These are phyloP conservation scores for Caenorhabditis uteleia DNA, from an alignment of 2,888 invertebrate species.

Conservation along the genomic window DNA sequence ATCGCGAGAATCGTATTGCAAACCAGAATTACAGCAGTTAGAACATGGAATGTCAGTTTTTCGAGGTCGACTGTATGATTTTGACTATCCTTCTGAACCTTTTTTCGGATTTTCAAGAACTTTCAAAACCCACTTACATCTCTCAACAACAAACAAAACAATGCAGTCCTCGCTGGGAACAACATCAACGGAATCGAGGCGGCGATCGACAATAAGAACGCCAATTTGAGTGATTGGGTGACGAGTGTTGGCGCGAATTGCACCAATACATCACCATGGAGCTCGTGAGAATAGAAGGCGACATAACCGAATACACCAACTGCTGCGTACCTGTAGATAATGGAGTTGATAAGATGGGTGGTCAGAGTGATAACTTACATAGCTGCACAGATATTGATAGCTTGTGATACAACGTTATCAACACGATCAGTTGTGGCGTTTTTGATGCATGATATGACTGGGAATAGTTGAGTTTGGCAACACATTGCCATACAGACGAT, in stretches of 20 bases:
- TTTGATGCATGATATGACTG: constrained; percentile 88
- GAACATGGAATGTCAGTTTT: constrained; percentile 70
- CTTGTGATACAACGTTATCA: constrained; percentile 84
- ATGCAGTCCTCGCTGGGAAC: constrained; percentile 91
- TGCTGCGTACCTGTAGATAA: constrained; percentile 50
- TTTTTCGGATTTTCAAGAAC: no score
- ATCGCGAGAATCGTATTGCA: constrained; percentile 83
- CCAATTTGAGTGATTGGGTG: constrained; percentile 88
- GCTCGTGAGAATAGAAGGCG: constrained; percentile 77
- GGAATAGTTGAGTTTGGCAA: constrained; percentile 87
- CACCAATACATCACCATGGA: constrained; percentile 86
- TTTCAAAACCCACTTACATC: constrained; percentile 13
- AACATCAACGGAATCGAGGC: constrained; percentile 95
- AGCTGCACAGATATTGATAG: constrained; percentile 87
- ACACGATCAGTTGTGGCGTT: constrained; percentile 76
- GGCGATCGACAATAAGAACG: constrained; percentile 91
- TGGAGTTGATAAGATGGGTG: neutral
- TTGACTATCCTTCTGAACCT: constrained; percentile 21
- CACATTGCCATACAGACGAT: constrained; percentile 95
- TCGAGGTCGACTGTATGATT: constrained; percentile 33
- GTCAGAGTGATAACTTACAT: constrained; percentile 72
- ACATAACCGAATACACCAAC: constrained; percentile 75
- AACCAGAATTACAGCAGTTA: constrained; percentile 79
- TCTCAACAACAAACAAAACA: constrained; percentile 81
- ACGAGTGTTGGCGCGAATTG: constrained; percentile 76